Percentiles rank a stretch among this genome's conserved stretches.
Evolutionary conservation across 2,797 vertebrate species (phyloP).

Genomic region (Eleutherodactylus coqui): DNA sequence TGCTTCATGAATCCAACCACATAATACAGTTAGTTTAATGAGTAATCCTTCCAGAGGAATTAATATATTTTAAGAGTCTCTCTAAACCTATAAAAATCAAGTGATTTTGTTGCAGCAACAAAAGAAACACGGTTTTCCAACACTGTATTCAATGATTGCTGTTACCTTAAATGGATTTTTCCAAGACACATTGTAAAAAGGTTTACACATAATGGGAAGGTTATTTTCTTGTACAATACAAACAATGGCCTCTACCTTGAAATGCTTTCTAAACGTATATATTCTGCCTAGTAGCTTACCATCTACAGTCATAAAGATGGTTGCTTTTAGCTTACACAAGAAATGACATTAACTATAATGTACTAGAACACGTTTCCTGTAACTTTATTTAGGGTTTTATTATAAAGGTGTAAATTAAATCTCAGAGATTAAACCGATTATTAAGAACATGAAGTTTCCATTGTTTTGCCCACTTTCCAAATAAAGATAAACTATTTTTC

Average conservation of each 20-base stretch:
- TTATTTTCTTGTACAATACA: constrained; percentile 38
- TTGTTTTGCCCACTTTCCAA: no score
- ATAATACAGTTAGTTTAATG: constrained; percentile 15
- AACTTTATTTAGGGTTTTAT: neutral
- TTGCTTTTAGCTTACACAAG: constrained; percentile 3
- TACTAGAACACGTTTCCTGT: neutral
- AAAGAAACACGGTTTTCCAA: neutral
- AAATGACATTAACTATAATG: neutral
- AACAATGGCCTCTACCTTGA: constrained; percentile 30
- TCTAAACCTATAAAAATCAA: neutral
- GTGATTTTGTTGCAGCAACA: constrained; percentile 13
- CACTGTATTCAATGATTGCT: neutral
- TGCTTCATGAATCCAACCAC: neutral
- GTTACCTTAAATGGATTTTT: constrained; percentile 40
- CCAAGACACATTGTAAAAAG: constrained; percentile 30
- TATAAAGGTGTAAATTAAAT: neutral
- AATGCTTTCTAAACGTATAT: constrained; percentile 21
- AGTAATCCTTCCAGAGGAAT: neutral
- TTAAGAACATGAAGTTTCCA: no score
- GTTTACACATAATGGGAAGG: constrained; percentile 38
- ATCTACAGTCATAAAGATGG: neutral
- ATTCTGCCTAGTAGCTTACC: constrained; percentile 2
- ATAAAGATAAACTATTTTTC: no score
- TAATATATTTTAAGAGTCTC: constrained; percentile 25
- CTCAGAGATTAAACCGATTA: no score